Evolutionary conservation across 2,888 invertebrate species (phyloP).

Genomic region (Cantharis flavilabris): DNA sequence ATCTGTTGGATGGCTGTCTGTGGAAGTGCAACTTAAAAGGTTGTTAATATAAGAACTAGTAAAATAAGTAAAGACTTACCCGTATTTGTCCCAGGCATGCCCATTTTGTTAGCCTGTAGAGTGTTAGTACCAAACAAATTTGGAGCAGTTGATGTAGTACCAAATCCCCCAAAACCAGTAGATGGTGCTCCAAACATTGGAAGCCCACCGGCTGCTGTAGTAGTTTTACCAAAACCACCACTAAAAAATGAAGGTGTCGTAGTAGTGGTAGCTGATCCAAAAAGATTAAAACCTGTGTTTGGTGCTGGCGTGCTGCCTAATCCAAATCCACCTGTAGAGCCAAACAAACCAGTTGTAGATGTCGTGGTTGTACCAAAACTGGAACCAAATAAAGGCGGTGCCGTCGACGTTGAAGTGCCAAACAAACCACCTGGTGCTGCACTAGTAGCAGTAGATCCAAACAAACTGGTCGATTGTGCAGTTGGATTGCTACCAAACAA

Average conservation of each 20-base stretch:
- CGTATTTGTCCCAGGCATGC: background rate
- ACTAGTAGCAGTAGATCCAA: constrained; percentile 52
- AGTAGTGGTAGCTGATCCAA: constrained; percentile 45
- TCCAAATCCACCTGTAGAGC: constrained; percentile 50
- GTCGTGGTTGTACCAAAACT: constrained; percentile 47
- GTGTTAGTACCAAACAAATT: constrained; percentile 36
- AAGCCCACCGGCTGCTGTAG: constrained; percentile 43
- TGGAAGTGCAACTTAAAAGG: constrained; percentile 18
- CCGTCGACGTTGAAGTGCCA: constrained; percentile 29
- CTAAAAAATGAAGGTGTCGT: constrained; percentile 48
- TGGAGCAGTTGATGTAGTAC: constrained; percentile 40
- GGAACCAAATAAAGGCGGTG: constrained; percentile 19
- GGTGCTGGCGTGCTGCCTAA: constrained; percentile 40
- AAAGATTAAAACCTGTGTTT: constrained; percentile 46
- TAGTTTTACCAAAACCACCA: constrained; percentile 57
- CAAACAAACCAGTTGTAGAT: constrained; percentile 52
- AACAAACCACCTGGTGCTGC: constrained; percentile 40
- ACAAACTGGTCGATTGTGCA: constrained; percentile 44
- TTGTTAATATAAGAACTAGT: background rate
- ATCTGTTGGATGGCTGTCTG: constrained; percentile 50
- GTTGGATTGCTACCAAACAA: constrained; percentile 56
- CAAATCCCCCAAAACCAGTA: constrained; percentile 48
- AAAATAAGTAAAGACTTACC: background rate
- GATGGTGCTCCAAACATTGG: constrained; percentile 53
- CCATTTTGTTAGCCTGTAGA: constrained; percentile 38